A percentile compares a stretch with the other conserved stretches of the same genome.
These are phyloP conservation scores for Ptilonorhynchus violaceus DNA, from an alignment of 2,113 vertebrate genomes.

Conservation along the genomic window DNA sequence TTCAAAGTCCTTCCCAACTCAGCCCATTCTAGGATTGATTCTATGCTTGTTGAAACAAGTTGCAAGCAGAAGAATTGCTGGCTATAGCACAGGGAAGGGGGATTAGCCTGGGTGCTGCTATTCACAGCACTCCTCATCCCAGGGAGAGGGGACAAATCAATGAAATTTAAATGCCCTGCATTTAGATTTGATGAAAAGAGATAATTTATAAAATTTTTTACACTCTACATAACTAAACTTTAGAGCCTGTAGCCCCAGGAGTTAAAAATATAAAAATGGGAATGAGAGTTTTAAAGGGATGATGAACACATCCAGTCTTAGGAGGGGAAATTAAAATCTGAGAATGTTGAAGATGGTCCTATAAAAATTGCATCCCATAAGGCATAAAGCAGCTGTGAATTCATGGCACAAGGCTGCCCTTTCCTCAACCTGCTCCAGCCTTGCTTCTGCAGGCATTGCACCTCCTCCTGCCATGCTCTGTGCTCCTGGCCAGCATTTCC, in stretches of 20 bases:
- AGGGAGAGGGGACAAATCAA: neutral
- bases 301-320: neutral
- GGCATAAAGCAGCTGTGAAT: neutral
- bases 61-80: neutral
- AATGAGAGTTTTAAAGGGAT: neutral
- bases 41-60: neutral
- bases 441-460: neutral
- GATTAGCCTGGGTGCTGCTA: neutral
- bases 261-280: neutral
- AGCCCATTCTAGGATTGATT: neutral
- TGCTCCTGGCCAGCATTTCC: neutral
- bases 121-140: neutral
- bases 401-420: neutral
- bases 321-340: neutral
- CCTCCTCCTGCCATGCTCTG: accelerated
- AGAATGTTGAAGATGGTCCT: neutral
- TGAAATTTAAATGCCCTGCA: neutral
- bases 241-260: neutral
- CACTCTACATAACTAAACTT: neutral
- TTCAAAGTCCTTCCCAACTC: neutral
- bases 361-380: neutral
- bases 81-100: accelerated
- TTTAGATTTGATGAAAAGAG: neutral
- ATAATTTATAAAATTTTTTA: neutral
- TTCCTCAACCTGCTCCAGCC: neutral